Base-by-base conservation (phyloP, 1,140 invertebrate species). In the Aphelinus certus region DNA sequence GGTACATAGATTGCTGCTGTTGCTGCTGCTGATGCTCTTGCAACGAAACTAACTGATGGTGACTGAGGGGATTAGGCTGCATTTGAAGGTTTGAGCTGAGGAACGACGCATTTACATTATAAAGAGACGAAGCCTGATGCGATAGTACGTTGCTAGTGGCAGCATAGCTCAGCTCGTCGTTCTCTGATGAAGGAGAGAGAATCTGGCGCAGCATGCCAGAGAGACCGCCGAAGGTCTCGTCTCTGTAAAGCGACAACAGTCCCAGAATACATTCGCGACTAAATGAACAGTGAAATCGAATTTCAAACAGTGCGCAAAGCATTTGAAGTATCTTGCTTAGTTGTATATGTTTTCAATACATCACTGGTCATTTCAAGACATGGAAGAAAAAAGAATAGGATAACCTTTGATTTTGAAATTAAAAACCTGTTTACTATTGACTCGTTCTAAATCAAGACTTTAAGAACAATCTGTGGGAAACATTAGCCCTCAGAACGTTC, bases 201-300 rank as follows among this genome's bases (percentile, higher is more conserved):
- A 88, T 88, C 70, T 88, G 87, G 71, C 87, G 86, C 75, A 87
- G 82, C 87, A 87, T 88, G 73, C 87, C 87, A 47, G 87, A 87
- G 60, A 88, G 83, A 75, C 86, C 86, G 67, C 87, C 87, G 72
- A 87, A 87, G 6, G 83, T 85, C 69, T 86, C 87, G 60, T 88
- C 86, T 81, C 87, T 88, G 87, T 81, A 88, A 87, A 83, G 79
- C 78, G 82, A 87, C 81, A 88, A 84, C 85, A 86, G 61, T 53
- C 81, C 85, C 82, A 86, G 51, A 86, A 81, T 75, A 85, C 82
- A 85, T 83, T 84, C 83, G 47, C 55, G 62, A 42, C 43, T 42
- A 42, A 42, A 9, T 83, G 80, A 75, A 79, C 75, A 76, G 76
- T 43, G 26, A 60, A 43, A 60, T n/a, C n/a, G 58, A 60, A 43